phyloP scores from a whole-genome alignment of 2,113 vertebrate species.

The Nymphicus hollandicus region DNA sequence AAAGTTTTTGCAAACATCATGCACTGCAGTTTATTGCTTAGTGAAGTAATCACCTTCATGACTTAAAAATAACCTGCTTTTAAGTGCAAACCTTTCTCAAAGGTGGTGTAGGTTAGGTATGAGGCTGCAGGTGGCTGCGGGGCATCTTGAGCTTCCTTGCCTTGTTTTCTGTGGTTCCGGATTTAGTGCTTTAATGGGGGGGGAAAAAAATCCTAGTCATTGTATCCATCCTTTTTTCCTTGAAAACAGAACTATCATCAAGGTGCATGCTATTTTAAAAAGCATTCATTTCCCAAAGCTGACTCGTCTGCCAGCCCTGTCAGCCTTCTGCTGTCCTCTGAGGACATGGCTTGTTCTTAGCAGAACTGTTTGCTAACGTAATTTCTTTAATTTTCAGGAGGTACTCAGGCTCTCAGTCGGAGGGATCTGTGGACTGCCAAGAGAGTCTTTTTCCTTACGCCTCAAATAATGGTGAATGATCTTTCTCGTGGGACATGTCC shows the following conservation, averaged over 20 bases:
- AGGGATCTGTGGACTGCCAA: slow-evolving; percentile 82
- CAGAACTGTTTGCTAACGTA: rapidly evolving
- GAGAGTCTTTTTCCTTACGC: slow-evolving; percentile 92
- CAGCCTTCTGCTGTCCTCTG: not conserved
- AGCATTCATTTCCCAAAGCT: not conserved
- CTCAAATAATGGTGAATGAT: slow-evolving; percentile 96
- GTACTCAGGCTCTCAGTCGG: slow-evolving; percentile 81
- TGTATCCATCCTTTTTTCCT: not conserved
- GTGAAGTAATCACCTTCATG: rapidly evolving
- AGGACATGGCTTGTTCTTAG: not conserved
- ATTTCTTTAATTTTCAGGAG: slow-evolving; percentile 72
- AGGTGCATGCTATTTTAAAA: rapidly evolving
- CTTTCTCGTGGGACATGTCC: slow-evolving; percentile 88
- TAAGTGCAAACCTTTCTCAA: rapidly evolving
- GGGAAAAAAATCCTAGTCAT: not conserved
- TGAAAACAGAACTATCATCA: not conserved
- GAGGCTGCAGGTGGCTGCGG: rapidly evolving
- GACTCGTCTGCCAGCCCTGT: rapidly evolving
- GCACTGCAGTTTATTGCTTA: rapidly evolving
- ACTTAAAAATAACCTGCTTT: rapidly evolving
- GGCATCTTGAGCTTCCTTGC: not conserved
- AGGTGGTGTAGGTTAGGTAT: rapidly evolving
- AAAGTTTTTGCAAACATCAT: rapidly evolving
- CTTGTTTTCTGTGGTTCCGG: rapidly evolving
- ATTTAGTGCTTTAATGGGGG: not conserved